A percentile compares a stretch with the other conserved stretches of the same genome.
Conservation (phyloP, 2,888 invertebrate genomes). For the Panopea generosa region DNA sequence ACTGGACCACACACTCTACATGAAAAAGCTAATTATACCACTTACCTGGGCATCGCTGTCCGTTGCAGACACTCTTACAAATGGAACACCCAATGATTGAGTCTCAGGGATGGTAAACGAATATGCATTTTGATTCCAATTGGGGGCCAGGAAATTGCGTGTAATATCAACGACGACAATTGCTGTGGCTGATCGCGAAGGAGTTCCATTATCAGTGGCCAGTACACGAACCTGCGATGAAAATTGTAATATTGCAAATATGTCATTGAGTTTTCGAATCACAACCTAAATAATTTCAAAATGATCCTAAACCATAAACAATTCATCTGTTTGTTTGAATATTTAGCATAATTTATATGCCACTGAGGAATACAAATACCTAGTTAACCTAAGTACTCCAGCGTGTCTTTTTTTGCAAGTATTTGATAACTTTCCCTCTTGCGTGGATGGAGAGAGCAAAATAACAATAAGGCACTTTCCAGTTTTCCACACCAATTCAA, state of each 20-base stretch:
- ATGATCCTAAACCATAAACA: not conserved
- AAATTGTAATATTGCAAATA: no score
- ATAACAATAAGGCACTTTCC: no score
- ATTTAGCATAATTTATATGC: no score
- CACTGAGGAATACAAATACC: not conserved
- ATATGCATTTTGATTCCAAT: constrained; percentile 55
- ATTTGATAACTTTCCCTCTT: no score
- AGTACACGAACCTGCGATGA: constrained; percentile 74
- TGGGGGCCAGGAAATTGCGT: constrained; percentile 74
- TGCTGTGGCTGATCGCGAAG: constrained; percentile 71
- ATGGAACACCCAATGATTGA: constrained; percentile 60
- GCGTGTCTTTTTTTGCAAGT: no score
- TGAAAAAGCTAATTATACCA: no score
- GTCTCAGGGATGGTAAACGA: constrained; percentile 58
- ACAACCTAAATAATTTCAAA: not conserved
- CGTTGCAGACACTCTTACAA: constrained; percentile 63
- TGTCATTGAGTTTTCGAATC: no score
- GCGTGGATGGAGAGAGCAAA: no score
- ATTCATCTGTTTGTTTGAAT: not conserved
- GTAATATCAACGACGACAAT: constrained; percentile 74
- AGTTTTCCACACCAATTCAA: no score
- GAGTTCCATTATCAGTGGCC: constrained; percentile 79
- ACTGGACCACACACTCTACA: no score
- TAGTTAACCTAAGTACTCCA: no score
- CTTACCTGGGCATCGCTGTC: constrained; percentile 68